Evolutionary conservation across 1,140 invertebrate species (phyloP), one percentile per base, ranked within the genome.

Genomic region (Drosophila subpulchrella): DNA sequence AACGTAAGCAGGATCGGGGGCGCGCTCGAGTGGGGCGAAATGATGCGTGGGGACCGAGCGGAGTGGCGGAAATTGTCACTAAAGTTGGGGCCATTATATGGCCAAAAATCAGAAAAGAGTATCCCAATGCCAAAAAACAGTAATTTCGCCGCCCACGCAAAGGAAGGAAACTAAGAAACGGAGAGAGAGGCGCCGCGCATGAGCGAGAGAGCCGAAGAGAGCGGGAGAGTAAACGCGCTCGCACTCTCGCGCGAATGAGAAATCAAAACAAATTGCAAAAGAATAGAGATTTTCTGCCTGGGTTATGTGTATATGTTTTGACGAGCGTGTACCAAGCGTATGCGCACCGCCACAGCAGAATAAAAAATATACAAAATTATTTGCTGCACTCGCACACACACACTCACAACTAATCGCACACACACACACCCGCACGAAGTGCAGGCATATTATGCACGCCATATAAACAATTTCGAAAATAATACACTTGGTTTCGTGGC

Each of bases 211-310:
- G 75, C 30, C 42, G 15, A 42, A 48, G 63, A 70, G 66, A 70
- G 66, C 63, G 36, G 20, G 20, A 20, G 20, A 39, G 13, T 10
- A 11, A 24, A 30, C 38, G 34, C 51, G 36, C 50, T 50, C 34
- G 48, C 66, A 24, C 53, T 70, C 62, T 20, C 51, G 72, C 78
- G 72, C 78, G 84, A 88, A 88, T 89, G 79, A 89, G 83, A 88
- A 88, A 88, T 88, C 83, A 88, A 88, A 88, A 88, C 83, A 88
- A 88, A 88, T 88, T 88, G 83, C 84, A 88, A 88, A 85, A 88
- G 83, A 88, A 89, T 88, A 88, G 84, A 88, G 83, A 88, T 89
- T 88, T 88, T 88, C 80, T 67, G 83, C 65, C 67, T 71, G 67
- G 66, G 67, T 71, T 72, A 71, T 71, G 81, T 84, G 81, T 84